Percentiles rank a stretch among this genome's conserved stretches.
Evolutionary conservation across 2,113 vertebrate genomes (phyloP).

Genomic region (Antidorcas marsupialis): DNA sequence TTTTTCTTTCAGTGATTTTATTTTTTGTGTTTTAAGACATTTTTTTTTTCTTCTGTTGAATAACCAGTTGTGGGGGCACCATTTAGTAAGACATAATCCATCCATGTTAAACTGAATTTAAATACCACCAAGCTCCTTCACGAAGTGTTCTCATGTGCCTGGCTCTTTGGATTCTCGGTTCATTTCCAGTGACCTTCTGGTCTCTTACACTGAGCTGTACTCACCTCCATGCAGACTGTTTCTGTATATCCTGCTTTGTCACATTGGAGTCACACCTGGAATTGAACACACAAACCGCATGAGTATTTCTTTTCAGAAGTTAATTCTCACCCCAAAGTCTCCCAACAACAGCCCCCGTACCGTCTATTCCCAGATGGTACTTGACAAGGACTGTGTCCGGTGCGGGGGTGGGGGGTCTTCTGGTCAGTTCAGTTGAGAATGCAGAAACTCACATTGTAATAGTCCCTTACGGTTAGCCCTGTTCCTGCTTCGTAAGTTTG

Average conservation of each 20-base stretch:
- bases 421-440: background rate
- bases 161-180: background rate
- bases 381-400: rapidly evolving
- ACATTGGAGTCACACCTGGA: background rate
- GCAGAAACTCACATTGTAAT: too few relatives aligned
- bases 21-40: background rate
- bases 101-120: rapidly evolving
- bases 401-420: background rate
- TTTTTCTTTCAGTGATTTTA: background rate
- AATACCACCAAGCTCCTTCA: rapidly evolving
- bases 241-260: background rate
- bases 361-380: rapidly evolving
- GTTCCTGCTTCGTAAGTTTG: background rate
- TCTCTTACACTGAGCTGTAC: rapidly evolving
- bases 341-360: too few relatives aligned
- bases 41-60: background rate
- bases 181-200: background rate
- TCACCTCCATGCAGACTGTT: too few relatives aligned
- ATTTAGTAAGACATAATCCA: background rate
- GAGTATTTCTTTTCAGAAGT: background rate
- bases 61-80: background rate
- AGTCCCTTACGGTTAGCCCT: background rate
- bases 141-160: rapidly evolving
- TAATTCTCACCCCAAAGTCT: background rate
- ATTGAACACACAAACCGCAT: background rate